Conservation (phyloP, 2,888 invertebrate genomes). For the Hemistola chrysoprasaria region DNA sequence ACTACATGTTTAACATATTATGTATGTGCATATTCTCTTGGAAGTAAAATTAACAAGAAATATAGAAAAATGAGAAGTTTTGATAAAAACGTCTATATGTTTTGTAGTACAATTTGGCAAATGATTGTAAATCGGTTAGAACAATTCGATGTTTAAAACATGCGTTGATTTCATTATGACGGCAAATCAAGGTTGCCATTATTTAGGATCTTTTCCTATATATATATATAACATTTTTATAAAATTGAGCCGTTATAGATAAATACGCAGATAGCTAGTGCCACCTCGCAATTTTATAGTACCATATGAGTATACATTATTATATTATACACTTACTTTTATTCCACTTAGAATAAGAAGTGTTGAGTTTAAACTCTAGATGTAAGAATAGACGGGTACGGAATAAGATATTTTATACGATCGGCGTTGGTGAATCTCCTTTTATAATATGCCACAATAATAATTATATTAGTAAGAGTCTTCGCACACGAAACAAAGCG, state of each 20-base stretch:
- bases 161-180: slow-evolving; percentile 8
- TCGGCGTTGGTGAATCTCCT: slow-evolving; percentile 53
- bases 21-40: slow-evolving; percentile 8
- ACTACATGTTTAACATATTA: slow-evolving; percentile 10
- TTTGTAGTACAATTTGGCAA: slow-evolving; percentile 61
- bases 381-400: slow-evolving; percentile 66
- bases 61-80: too few relatives aligned
- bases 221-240: too few relatives aligned
- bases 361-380: slow-evolving; percentile 60
- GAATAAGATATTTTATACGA: slow-evolving; percentile 38
- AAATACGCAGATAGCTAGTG: slow-evolving; percentile 60
- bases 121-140: slow-evolving; percentile 34
- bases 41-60: slow-evolving; percentile 7
- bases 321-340: slow-evolving; percentile 57
- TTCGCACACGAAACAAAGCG: too few relatives aligned
- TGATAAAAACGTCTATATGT: slow-evolving; percentile 10
- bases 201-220: too few relatives aligned
- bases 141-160: slow-evolving; percentile 25
- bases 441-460: slow-evolving; percentile 54
- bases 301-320: slow-evolving; percentile 52
- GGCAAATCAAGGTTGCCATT: slow-evolving; percentile 3
- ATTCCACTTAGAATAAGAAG: slow-evolving; percentile 74
- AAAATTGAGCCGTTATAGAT: slow-evolving; percentile 31
- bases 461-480: background rate
- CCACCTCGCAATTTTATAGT: slow-evolving; percentile 73